phyloP scores from a whole-genome alignment of 2,797 vertebrate species.

The Varecia variegata region DNA sequence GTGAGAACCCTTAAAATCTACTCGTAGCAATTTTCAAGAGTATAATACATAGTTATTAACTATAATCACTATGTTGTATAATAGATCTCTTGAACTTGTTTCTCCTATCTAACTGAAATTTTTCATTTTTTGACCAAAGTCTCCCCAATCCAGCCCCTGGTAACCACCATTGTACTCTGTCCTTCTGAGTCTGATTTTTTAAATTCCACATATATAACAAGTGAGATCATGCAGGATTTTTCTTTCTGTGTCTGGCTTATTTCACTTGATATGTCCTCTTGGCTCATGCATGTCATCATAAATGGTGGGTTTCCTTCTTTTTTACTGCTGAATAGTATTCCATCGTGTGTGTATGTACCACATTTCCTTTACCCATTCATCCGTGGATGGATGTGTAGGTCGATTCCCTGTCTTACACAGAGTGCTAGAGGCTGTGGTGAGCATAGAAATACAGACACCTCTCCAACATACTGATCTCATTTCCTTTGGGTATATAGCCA shows the following conservation, averaged over 20 bases:
- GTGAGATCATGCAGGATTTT: background rate
- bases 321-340: background rate
- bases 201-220: background rate
- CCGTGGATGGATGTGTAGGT: background rate
- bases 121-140: background rate
- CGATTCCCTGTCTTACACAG: background rate
- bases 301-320: background rate
- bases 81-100: background rate
- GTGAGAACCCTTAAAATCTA: background rate
- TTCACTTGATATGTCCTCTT: background rate
- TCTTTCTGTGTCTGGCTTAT: background rate
- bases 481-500: background rate
- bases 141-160: background rate
- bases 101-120: background rate
- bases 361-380: background rate
- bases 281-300: background rate
- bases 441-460: background rate
- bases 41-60: background rate
- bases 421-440: background rate
- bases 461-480: background rate
- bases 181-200: background rate
- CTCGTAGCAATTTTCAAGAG: background rate
- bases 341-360: no score
- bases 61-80: background rate
- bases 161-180: background rate